These are phyloP conservation scores for Vimba vimba DNA, from an alignment of 2,113 vertebrate genomes.

Conservation along the genomic window DNA sequence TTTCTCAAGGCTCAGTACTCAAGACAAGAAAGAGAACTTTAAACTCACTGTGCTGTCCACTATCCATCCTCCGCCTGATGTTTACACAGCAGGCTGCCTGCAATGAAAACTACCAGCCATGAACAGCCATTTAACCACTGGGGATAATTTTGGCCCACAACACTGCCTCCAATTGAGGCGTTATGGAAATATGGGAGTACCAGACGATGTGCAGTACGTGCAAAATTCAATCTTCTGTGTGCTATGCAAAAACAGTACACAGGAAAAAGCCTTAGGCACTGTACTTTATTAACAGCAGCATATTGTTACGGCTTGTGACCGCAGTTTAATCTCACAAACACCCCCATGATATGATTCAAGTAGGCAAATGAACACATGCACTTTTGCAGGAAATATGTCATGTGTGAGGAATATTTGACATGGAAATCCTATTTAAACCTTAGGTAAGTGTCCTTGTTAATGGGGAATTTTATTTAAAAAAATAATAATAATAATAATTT, in stretches of 20 bases:
- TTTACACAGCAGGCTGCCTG: conserved; percentile 1
- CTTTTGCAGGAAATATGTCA: conserved; percentile 7
- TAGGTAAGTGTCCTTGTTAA: background rate
- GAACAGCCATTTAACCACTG: background rate
- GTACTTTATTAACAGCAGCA: conserved; percentile 37
- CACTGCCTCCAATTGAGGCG: conserved; percentile 10
- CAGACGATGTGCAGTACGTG: conserved; percentile 48
- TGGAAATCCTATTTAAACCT: background rate
- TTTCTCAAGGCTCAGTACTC: background rate
- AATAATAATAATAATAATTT: too few relatives aligned
- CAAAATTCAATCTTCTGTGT: conserved; percentile 22
- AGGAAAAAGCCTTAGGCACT: conserved; percentile 29
- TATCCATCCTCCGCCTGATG: background rate
- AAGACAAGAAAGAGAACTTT: background rate
- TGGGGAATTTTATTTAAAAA: background rate
- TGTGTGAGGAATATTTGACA: background rate
- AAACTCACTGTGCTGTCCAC: background rate
- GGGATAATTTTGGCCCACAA: conserved; percentile 6
- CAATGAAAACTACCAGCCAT: background rate
- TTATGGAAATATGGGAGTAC: conserved; percentile 33
- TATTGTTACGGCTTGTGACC: conserved; percentile 26
- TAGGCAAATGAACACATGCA: conserved; percentile 30
- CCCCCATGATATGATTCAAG: conserved; percentile 19
- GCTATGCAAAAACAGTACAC: conserved; percentile 44
- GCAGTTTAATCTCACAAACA: conserved; percentile 25